A percentile compares a stretch with the other conserved stretches of the same genome.
Conservation (phyloP, 2,888 invertebrate genomes). For the Lamellibrachia satsuma region DNA sequence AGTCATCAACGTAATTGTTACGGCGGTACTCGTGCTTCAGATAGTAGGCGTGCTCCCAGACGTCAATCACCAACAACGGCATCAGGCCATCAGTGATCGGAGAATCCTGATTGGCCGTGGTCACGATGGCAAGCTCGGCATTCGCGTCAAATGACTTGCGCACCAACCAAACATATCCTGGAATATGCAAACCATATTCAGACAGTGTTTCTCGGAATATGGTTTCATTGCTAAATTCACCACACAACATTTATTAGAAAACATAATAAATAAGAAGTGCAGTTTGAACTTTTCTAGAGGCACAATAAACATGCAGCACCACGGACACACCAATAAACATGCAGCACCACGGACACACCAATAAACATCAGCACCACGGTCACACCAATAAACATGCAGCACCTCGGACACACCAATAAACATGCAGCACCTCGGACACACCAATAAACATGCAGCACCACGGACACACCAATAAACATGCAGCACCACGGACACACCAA, state of each 20-base stretch:
- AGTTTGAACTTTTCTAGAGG: neutral
- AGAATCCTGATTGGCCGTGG: slow-evolving; percentile 56
- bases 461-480: neutral
- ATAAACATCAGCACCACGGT: neutral
- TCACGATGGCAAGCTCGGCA: slow-evolving; percentile 44
- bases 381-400: neutral
- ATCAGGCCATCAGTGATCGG: slow-evolving; percentile 48
- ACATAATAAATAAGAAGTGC: neutral
- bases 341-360: neutral
- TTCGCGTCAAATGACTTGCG: slow-evolving; percentile 39
- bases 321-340: neutral
- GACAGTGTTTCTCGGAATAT: neutral
- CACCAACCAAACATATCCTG: slow-evolving; percentile 59
- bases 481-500: neutral
- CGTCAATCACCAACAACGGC: slow-evolving; percentile 56
- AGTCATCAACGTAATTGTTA: slow-evolving; percentile 48
- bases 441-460: neutral
- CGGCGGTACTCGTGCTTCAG: slow-evolving; percentile 53
- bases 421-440: neutral
- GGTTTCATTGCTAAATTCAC: neutral
- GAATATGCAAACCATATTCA: slow-evolving; percentile 19
- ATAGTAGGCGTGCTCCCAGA: slow-evolving; percentile 62
- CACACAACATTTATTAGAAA: neutral
- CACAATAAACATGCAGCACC: neutral
- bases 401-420: neutral